Conservation (phyloP, 2,888 invertebrate species). For the Pollenia amentaria region DNA sequence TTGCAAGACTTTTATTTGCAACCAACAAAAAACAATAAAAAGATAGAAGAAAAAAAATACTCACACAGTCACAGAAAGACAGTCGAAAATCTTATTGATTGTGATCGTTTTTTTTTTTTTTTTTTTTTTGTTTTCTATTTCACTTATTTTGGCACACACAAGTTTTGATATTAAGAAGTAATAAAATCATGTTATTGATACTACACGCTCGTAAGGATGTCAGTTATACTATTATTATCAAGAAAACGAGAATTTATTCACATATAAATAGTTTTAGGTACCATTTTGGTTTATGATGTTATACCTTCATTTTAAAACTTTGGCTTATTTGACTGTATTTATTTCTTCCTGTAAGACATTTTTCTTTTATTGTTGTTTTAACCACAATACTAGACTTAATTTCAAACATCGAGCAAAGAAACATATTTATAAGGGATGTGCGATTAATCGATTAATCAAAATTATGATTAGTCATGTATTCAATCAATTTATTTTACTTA, state of each 20-base stretch:
- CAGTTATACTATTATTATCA: conserved; percentile 48
- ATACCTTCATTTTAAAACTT: conserved; percentile 8
- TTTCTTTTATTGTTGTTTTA: neutral
- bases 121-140: neutral
- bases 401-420: neutral
- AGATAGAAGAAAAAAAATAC: neutral
- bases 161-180: conserved; percentile 65
- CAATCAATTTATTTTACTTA: too few relatives aligned
- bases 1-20: conserved; percentile 63
- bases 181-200: conserved; percentile 66
- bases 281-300: conserved; percentile 25
- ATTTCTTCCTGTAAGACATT: neutral
- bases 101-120: neutral
- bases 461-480: too few relatives aligned
- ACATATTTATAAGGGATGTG: too few relatives aligned
- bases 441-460: too few relatives aligned
- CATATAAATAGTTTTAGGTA: conserved; percentile 23
- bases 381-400: neutral
- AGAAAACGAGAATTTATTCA: conserved; percentile 35
- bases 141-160: conserved; percentile 55
- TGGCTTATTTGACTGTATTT: conserved; percentile 18
- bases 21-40: conserved; percentile 44
- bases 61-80: conserved; percentile 3
- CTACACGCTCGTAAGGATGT: conserved; percentile 36
- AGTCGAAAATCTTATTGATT: conserved; percentile 22